Base-by-base conservation (phyloP, 2,113 vertebrate species). In the Otolemur garnettii region DNA sequence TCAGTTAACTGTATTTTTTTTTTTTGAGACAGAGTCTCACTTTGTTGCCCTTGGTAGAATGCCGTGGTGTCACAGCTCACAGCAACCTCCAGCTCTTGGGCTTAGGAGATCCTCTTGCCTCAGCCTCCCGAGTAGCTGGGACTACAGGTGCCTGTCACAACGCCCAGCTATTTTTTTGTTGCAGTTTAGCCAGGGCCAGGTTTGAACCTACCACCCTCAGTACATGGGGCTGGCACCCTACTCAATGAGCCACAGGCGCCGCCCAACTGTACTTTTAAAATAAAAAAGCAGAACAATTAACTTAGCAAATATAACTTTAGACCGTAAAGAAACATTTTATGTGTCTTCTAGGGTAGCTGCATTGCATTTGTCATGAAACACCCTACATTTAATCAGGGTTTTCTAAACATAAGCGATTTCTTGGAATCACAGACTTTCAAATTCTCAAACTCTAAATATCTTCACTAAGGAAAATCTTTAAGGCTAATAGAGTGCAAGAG, bases 391-490 rank as follows among this genome's bases (percentile, higher is more conserved):
- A 90, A 68, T 64, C 72, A 92, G 55, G 2, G 75, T 90, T 96
- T 93, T 94, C 53, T 28, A 95, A 93, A 96, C n/a, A 84, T 62
- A 82, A 75, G 82, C 24, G 7, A 92, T 85, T 93, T 89, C 57
- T 83, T 72, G 3, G 11, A 93, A 86, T 81, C 68, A 68, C 6
- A 92, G 72, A 83, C 91, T 91, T 94, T 79, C 78, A 95, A 96
- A 91, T 59, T 94, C 42, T 91, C 17, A 77, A 95, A 94, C 9
- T 71, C 71, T 91, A 53, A 93, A 82, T 62, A 79, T 22, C 60
- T 95, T 92, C 84, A 90, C 22, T 74, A 83, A 87, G 53, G 93
- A 87, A 92, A 92, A 85, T 57, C 18, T 93, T 90, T 82, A 94
- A 89, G 35, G 50, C 28, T 91, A 90, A 88, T 24, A 96, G 35